These are phyloP conservation scores for Aphaenogaster ashmeadi DNA, from an alignment of 1,140 invertebrate species.

Conservation along the genomic window DNA sequence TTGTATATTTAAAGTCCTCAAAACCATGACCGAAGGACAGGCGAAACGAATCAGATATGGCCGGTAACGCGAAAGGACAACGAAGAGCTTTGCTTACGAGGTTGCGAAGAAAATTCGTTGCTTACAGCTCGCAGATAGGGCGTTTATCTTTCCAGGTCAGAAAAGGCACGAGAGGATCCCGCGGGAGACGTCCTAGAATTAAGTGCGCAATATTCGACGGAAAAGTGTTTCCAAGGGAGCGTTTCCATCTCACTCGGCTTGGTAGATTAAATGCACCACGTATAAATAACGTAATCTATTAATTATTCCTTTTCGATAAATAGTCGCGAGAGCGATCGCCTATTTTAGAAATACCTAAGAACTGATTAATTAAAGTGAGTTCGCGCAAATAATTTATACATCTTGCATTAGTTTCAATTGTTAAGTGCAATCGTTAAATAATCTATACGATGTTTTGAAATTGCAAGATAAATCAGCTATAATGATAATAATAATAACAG, in stretches of 20 bases:
- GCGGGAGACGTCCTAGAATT: constrained; percentile 1
- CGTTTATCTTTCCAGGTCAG: constrained; percentile 16
- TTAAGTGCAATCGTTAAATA: constrained; percentile 13
- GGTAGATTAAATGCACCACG: constrained; percentile 23
- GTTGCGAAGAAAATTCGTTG: constrained; percentile 10
- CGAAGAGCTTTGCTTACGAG: not conserved
- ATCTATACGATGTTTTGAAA: not conserved
- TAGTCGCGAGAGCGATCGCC: not conserved
- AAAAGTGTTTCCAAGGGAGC: constrained; percentile 18
- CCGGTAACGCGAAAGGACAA: not conserved
- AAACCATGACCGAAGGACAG: not conserved
- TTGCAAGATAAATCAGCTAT: not conserved
- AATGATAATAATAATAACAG: not conserved
- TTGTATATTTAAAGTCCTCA: not conserved
- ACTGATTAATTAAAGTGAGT: not conserved
- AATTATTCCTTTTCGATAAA: constrained; percentile 1
- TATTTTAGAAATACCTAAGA: not conserved
- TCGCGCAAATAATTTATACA: not conserved
- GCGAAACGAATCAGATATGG: not conserved
- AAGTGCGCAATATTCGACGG: constrained; percentile 10
- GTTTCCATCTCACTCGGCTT: not conserved
- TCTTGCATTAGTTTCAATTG: not conserved
- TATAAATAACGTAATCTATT: constrained; percentile 26
- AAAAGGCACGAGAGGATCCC: not conserved
- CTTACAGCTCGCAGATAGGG: not conserved